Percentiles rank a stretch among this genome's conserved stretches.
Conservation (phyloP, 2,888 invertebrate genomes). For the Andrena camellia region DNA sequence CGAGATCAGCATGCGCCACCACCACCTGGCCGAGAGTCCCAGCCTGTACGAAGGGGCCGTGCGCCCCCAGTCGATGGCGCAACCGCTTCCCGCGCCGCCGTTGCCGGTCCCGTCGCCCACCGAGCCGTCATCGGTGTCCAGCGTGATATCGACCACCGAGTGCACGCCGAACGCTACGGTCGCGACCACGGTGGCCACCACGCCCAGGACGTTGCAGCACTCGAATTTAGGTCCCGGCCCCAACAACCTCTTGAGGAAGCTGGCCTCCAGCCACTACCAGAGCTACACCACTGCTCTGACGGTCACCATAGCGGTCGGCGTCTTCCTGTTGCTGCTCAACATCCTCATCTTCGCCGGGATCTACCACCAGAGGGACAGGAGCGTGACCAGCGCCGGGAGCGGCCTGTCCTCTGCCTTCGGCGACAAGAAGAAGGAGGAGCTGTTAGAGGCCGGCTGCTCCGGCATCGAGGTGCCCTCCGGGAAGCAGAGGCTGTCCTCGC, state of each 20-base stretch:
- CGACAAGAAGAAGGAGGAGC: conserved; percentile 91
- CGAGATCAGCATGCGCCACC: conserved; percentile 94
- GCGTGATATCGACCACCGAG: conserved; percentile 88
- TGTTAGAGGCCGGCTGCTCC: conserved; percentile 90
- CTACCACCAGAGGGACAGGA: conserved; percentile 92
- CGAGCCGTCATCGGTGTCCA: conserved; percentile 80
- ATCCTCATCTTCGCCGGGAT: conserved; percentile 95
- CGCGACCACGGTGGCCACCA: conserved; percentile 70
- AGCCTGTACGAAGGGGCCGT: conserved; percentile 89
- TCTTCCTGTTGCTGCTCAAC: conserved; percentile 92
- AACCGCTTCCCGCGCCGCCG: conserved; percentile 87
- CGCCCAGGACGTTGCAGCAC: conserved; percentile 70
- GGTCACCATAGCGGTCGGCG: conserved; percentile 94
- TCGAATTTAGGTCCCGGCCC: conserved; percentile 87
- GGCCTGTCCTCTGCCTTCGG: conserved; percentile 82
- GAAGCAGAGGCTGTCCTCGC: conserved; percentile 81
- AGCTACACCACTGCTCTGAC: conserved; percentile 95
- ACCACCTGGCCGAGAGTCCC: conserved; percentile 91
- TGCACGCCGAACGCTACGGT: conserved; percentile 88
- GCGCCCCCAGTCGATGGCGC: conserved; percentile 90
- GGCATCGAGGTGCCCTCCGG: conserved; percentile 87
- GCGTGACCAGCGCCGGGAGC: conserved; percentile 83
- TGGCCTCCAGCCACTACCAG: conserved; percentile 94
- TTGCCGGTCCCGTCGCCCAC: conserved; percentile 86
- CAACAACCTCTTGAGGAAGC: conserved; percentile 90